Evolutionary conservation across 2,797 vertebrate genomes (phyloP).

Genomic region (Chelonia mydas): DNA sequence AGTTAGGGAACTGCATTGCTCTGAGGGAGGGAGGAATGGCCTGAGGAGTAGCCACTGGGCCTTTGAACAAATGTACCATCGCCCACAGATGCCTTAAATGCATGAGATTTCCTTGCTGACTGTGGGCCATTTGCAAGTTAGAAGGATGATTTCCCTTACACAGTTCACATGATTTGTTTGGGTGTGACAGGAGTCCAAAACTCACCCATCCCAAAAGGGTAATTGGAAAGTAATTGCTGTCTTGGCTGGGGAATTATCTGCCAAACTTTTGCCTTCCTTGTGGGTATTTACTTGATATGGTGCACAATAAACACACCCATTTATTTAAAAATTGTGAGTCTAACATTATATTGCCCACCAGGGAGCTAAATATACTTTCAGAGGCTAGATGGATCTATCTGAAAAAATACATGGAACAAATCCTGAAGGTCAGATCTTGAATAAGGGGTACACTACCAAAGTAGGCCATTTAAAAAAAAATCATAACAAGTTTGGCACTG

Average conservation of each 20-base stretch:
- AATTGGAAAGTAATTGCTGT: background rate
- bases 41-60: background rate
- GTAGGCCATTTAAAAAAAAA: background rate
- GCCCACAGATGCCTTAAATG: background rate
- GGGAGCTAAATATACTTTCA: background rate
- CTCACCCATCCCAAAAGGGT: background rate
- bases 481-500: background rate
- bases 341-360: background rate
- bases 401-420: background rate
- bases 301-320: background rate
- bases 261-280: background rate
- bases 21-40: background rate
- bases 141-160: background rate
- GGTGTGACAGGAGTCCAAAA: background rate
- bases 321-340: background rate
- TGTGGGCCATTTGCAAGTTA: background rate
- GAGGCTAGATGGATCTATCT: background rate
- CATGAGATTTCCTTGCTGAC: background rate
- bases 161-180: background rate
- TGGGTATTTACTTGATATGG: background rate
- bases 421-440: slow-evolving; percentile 15
- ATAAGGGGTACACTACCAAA: background rate
- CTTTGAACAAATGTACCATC: background rate
- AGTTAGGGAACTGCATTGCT: background rate
- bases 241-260: slow-evolving; percentile 3